These are phyloP conservation scores for Phylloscopus whistleri DNA, from an alignment of 2,113 vertebrate species.

Conservation along the genomic window DNA sequence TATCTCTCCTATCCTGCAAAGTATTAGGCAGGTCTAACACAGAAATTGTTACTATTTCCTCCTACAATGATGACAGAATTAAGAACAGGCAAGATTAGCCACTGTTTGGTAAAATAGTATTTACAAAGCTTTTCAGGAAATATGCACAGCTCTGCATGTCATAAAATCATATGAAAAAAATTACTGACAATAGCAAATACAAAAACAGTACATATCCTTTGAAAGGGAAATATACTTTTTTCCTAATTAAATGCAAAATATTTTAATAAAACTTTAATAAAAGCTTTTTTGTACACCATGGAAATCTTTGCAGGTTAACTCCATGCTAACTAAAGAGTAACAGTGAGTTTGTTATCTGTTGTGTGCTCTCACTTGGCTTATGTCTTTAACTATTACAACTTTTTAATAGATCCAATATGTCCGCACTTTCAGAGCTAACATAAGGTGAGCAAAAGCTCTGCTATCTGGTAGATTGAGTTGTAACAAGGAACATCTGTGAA, in stretches of 20 bases:
- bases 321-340: neutral
- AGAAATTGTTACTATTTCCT: neutral
- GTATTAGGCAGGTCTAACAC: neutral
- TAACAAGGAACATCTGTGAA: neutral
- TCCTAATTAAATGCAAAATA: neutral
- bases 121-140: neutral
- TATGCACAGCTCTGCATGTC: neutral
- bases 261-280: neutral
- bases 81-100: neutral
- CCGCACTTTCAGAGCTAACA: neutral
- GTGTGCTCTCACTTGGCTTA: neutral
- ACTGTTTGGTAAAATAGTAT: neutral
- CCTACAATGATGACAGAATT: neutral
- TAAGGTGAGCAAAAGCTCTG: neutral
- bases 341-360: neutral
- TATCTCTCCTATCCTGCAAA: neutral
- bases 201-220: neutral
- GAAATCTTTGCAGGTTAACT: neutral
- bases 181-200: neutral
- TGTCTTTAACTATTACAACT: neutral
- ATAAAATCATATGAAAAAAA: neutral
- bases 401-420: neutral
- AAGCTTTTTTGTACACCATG: neutral
- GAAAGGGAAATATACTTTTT: neutral
- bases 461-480: neutral